Conservation (phyloP, 2,113 vertebrate species). For the Pangasianodon gigas region DNA sequence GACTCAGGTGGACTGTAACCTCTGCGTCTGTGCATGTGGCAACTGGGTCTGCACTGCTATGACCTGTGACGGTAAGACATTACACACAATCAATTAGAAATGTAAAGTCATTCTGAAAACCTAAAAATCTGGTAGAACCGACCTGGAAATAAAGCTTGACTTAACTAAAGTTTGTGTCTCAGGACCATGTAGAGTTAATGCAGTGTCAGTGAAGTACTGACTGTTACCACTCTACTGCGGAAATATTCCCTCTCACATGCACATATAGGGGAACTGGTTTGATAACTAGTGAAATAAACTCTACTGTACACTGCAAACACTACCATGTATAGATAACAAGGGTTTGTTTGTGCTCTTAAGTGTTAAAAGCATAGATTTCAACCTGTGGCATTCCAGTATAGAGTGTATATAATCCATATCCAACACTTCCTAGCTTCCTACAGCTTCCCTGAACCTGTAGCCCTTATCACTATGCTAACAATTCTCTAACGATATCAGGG, state of each 20-base stretch:
- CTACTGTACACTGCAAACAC: neutral
- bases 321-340: neutral
- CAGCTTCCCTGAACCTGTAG: neutral
- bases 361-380: neutral
- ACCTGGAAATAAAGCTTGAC: neutral
- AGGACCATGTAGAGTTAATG: no score
- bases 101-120: neutral
- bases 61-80: conserved; percentile 85
- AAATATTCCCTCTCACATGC: neutral
- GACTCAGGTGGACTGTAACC: conserved; percentile 96
- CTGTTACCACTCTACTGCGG: no score
- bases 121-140: no score
- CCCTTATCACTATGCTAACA: neutral
- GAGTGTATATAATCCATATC: no score
- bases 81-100: neutral
- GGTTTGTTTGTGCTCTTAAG: no score
- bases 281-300: neutral
- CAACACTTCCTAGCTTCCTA: neutral
- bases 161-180: no score
- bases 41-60: conserved; percentile 99
- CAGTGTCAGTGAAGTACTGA: neutral
- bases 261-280: neutral
- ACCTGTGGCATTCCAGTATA: no score
- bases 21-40: conserved; percentile 95
- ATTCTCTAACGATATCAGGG: neutral